These are phyloP conservation scores for Enchytraeus crypticus DNA, from an alignment of 2,888 invertebrate species.

Conservation along the genomic window DNA sequence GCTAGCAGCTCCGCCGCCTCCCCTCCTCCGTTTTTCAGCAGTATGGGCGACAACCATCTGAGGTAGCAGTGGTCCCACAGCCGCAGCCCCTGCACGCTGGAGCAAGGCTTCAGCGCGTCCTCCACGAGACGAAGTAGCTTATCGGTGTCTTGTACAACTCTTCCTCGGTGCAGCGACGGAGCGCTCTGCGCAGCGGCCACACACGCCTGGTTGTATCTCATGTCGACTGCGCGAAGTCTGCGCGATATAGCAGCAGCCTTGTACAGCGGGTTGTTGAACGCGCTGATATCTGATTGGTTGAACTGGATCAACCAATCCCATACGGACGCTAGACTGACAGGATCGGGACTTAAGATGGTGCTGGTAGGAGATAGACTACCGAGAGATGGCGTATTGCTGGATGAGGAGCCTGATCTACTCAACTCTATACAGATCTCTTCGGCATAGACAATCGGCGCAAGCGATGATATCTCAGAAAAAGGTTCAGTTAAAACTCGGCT, in stretches of 20 bases:
- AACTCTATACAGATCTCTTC: no score
- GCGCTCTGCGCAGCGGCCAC: slow-evolving; percentile 16
- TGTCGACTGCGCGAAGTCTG: neutral
- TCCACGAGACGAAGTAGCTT: slow-evolving; percentile 2
- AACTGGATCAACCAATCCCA: slow-evolving; percentile 90
- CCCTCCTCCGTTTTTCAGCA: slow-evolving; percentile 62
- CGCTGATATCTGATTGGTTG: slow-evolving; percentile 65
- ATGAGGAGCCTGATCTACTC: no score
- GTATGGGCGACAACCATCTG: slow-evolving; percentile 75
- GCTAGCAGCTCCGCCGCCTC: slow-evolving; percentile 45
- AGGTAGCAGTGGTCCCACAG: slow-evolving; percentile 84
- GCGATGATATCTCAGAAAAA: no score
- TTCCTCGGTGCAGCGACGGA: slow-evolving; percentile 1
- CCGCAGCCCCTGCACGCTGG: slow-evolving; percentile 2
- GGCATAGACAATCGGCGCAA: no score
- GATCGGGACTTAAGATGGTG: neutral
- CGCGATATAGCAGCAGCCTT: slow-evolving; percentile 3
- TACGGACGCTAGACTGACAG: slow-evolving; percentile 48
- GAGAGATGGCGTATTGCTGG: neutral
- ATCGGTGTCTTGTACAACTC: no score
- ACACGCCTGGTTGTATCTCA: neutral
- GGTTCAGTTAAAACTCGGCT: no score
- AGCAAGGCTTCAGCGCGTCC: slow-evolving; percentile 19
- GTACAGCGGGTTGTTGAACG: slow-evolving; percentile 77
- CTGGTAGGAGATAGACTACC: neutral